Percentiles rank a stretch among this genome's conserved stretches.
Conservation (phyloP, 2,113 vertebrate species). For the Amphiprion percula region DNA sequence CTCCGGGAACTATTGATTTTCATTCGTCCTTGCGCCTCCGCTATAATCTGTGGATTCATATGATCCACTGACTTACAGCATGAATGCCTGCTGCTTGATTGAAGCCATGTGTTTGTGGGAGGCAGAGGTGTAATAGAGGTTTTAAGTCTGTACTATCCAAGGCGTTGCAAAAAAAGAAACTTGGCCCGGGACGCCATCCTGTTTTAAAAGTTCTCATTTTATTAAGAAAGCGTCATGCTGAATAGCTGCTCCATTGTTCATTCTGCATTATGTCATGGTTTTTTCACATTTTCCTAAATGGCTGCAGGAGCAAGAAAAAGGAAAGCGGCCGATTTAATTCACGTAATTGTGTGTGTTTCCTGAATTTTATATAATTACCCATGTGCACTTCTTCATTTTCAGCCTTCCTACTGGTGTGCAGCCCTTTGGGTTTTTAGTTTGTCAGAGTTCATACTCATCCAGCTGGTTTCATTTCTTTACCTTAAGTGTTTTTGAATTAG, state of each 20-base stretch:
- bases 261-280: conserved; percentile 16
- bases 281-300: conserved; percentile 36
- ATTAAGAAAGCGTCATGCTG: conserved; percentile 36
- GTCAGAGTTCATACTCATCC: conserved; percentile 13
- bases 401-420: conserved; percentile 29
- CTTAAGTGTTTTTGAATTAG: conserved; percentile 42
- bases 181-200: conserved; percentile 18
- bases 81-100: conserved; percentile 53
- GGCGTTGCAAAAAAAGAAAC: conserved; percentile 26
- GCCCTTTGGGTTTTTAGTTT: conserved; percentile 36
- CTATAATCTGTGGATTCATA: conserved; percentile 63
- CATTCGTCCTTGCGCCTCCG: conserved; percentile 42
- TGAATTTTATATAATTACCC: conserved; percentile 40
- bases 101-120: conserved; percentile 61
- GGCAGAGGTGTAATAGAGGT: conserved; percentile 40
- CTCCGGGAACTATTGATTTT: conserved; percentile 65
- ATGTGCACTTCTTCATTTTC: conserved; percentile 39
- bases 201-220: conserved; percentile 38
- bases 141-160: conserved; percentile 39
- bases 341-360: conserved; percentile 19
- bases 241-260: conserved; percentile 43
- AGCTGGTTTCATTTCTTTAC: conserved; percentile 21
- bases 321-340: conserved; percentile 13
- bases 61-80: conserved; percentile 42
- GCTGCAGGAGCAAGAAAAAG: conserved; percentile 20